Base-by-base conservation (phyloP, 92 coral and sea anemone species). In the Isaurus tuberculatus region DNA sequence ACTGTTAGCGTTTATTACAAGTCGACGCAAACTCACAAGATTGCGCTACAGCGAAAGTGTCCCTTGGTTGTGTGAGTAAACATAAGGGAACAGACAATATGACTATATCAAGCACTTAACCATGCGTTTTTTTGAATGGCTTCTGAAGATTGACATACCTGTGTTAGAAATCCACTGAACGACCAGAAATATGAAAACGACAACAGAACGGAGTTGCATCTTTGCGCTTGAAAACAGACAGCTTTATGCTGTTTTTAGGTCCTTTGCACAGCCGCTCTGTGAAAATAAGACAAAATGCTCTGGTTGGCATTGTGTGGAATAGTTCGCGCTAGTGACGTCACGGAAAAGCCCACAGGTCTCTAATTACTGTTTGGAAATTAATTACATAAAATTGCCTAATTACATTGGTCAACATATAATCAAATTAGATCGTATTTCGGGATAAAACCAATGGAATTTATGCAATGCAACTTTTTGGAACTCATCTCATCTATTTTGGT, bases 391-490 rank as follows among this genome's bases (percentile, higher is more conserved):
- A 79, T 91, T 88, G 88, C 85, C 81, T 91, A 79, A 91, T 83
- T 89, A 40, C 86, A 68, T 84, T 81, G 92, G 90, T 88, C 89
- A 84, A 81, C 79, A 83, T 79, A 85, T 90, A 92, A 92, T 92
- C 88, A 43, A 90, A 88, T 90, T 92, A 90, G 93, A 88, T 88
- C 87, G 85, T 65, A 81, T 81, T 79, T 60, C 86, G 67, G 89
- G 72, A 80, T 80, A 65, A 72, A 72, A 42, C 8, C 74, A 22
- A 43, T 44, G 75, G 79, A 72, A 80, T 85, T 67, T 66, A 70
- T 61, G 65, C 80, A 23, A 77, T 77, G 82, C 51, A 58, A 36
- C 34, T 26, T 23, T 17, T 57, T 36, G 14, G 22, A 58, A 34
- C 53, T 57, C 68, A 26, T 77, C 68, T 77, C 36, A 0, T 1